Evolutionary conservation across 2,888 invertebrate genomes (phyloP), one percentile per base, ranked within the genome.

Genomic region (Ommatoiulus sabulosus): DNA sequence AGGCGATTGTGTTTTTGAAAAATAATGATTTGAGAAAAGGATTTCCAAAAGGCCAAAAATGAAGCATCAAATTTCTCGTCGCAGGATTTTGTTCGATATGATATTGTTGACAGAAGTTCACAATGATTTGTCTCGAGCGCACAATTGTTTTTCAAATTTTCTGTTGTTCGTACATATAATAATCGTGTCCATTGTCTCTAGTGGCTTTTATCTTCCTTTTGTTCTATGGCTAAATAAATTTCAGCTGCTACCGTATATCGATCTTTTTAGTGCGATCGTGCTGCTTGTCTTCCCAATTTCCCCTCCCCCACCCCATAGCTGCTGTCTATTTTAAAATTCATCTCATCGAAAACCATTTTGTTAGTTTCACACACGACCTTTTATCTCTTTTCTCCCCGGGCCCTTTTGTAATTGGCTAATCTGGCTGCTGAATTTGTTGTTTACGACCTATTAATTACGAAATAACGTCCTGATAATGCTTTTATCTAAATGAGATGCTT

Each of bases 21-120:
- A 46, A 86, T 86, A 86, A 46, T 86, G 86, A 46, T 86, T 86
- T 86, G 86, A 86, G 48, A 86, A 86, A 86, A 86, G 86, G 44
- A 48, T 80, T 46, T 48, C 86, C 48, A 86, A 46, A 80, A 87
- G 87, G 87, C 87, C 87, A 87, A 87, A 87, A 87, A 87, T 87
- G 87, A 87, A 87, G 87, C 87, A 87, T 87, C 87, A 86, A 86
- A 46, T 80, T 80, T 80, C 35, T 15, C 80, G 35, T 80, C 35
- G 5, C 80, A 80, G 35, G 80, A 80, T 80, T 6, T 63, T n/a
- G 63, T 63, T 63, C n/a, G 63, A 17, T 63, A 24, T 20, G 24
- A 72, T 52, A 15, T 12, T 57, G n/a, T 80, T 12, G 80, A 35
- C 24, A 35, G 35, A 80, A 80, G 10, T 15, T 35, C 80, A 15